Base-by-base conservation (phyloP, 2,113 vertebrate genomes). In the Conger conger region DNA sequence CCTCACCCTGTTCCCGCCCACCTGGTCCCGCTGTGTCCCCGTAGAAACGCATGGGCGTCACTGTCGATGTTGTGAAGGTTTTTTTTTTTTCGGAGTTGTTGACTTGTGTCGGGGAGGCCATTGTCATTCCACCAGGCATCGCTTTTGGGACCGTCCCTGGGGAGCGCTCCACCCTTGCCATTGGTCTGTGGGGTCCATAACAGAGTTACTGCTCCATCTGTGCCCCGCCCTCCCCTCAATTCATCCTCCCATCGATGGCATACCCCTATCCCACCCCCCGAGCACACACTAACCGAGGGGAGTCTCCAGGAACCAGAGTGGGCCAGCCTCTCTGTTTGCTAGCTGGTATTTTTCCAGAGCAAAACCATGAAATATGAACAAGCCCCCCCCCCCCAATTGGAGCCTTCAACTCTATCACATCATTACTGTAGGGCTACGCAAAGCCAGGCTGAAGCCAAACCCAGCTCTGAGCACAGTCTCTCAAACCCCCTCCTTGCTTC, bases 1-100 rank as follows among this genome's bases (percentile, higher is more conserved):
- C 84, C 54, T 91, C 93, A 92, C 88, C 83, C 84, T 91, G 90
- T 86, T 57, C 83, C 89, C 81, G 68, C 79, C 79, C 86, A 50
- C 63, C 86, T 85, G 83, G 68, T 88, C 90, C 85, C 87, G 81
- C 84, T 78, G 87, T 88, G 33, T 83, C 50, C 86, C 84, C 84
- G 27, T 80, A 83, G 33, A 79, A 84, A 85, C n/a, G 90, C 89
- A 90, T 90, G 89, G 81, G 86, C 84, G 73, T 89, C 85, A 85
- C 81, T 80, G 76, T 86, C 76, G 76, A 54, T 82, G 82, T 84
- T 76, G 35, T 63, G 38, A 82, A 82, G 82, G 87, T 84, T 88
- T 83, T 81, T 76, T 54, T 86, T 84, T 88, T 83, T 81, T 76
- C 68, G 83, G 68, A 76, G 76, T 79, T n/a, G 45, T 81, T 76